Base-by-base conservation (phyloP, 2,113 vertebrate genomes). In the Deroptyus accipitrinus region DNA sequence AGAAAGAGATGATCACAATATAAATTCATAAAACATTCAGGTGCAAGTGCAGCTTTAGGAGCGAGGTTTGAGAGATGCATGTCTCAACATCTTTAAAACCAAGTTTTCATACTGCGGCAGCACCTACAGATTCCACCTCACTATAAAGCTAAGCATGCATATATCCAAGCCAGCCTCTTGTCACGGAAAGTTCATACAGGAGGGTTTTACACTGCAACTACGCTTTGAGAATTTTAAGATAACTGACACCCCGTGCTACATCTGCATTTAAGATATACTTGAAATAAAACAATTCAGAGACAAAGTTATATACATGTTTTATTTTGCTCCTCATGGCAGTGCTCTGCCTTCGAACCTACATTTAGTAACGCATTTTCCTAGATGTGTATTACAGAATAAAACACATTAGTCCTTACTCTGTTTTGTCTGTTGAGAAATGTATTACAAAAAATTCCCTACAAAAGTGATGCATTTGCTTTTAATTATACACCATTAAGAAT, bases 351-450 rank as follows among this genome's bases (percentile, higher is more conserved):
- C 55, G 46, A 14, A 77, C 19, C 6, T 63, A 16, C 1, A 1
- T 48, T 55, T 83, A 67, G 3, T 27, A 80, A 85, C 11, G 46
- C 7, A 23, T 1, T 11, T 20, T 49, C 51, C 28, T 24, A 66
- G 5, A 8, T 1, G 1, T 1, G 1, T 9, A 42, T 7, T 35
- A 33, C 28, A 54, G 68, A 37, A n/a, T 44, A 46, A 48, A 2
- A 19, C 27, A 24, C 57, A 59, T 48, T 62, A 78, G 20, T n/a
- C 28, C 28, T 90, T 68, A 55, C 8, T 41, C 33, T 20, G 18
- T 35, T 77, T 23, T n/a, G 4, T 35, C 33, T 39, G 17, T 66
- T 51, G 28, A 87, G 61, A 67, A 31, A 52, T n/a, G 10, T 2
- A 20, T 18, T 73, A 33, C 31, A 37, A 48, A 28, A 86, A 85